These are phyloP conservation scores for Magallana angulata DNA, from an alignment of 1,140 invertebrate genomes.

Conservation along the genomic window DNA sequence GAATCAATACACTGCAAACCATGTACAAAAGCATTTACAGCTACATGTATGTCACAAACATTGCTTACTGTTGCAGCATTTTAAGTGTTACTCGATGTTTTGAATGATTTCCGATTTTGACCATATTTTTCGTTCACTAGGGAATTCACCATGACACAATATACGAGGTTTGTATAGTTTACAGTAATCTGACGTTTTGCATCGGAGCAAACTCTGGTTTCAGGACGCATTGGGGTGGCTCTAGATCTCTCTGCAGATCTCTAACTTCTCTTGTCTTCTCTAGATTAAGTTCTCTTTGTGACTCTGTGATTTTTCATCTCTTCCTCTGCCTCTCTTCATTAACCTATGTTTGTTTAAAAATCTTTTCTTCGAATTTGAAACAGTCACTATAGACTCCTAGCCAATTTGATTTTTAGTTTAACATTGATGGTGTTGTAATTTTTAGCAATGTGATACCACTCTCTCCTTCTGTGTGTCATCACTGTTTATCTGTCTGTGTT, in stretches of 20 bases:
- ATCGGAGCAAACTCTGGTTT: constrained; percentile 23
- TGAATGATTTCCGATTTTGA: background rate
- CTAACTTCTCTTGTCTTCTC: background rate
- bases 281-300: constrained; percentile 6
- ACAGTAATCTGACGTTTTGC: constrained; percentile 8
- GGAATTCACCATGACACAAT: constrained; percentile 42
- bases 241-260: background rate
- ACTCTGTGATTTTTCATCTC: background rate
- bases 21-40: too few relatives aligned
- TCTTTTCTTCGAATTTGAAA: too few relatives aligned
- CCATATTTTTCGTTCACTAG: constrained; percentile 29
- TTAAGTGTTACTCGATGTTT: too few relatives aligned
- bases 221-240: background rate
- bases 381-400: too few relatives aligned
- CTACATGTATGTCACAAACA: too few relatives aligned
- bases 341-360: background rate
- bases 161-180: constrained; percentile 49
- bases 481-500: too few relatives aligned
- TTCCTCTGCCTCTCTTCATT: background rate
- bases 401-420: too few relatives aligned
- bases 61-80: too few relatives aligned
- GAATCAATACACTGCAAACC: too few relatives aligned
- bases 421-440: too few relatives aligned
- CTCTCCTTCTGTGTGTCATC: too few relatives aligned
- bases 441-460: too few relatives aligned